Evolutionary conservation across 2,113 vertebrate genomes (phyloP).

Genomic region (Ctenomys sociabilis): DNA sequence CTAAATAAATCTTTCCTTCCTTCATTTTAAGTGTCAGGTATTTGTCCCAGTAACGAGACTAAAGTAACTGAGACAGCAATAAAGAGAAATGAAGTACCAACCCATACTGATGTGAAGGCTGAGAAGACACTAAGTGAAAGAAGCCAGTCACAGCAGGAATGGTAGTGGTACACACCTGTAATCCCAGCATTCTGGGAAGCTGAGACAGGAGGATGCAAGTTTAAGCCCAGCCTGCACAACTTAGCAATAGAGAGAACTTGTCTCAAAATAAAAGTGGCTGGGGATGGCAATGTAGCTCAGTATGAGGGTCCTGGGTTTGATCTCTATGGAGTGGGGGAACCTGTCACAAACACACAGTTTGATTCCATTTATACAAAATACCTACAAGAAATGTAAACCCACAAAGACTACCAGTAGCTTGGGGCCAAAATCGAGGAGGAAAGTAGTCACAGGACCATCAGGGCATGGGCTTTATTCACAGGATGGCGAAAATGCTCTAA

Average conservation of each 20-base stretch:
- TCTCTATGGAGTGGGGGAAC: not conserved
- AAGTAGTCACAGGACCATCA: accelerated
- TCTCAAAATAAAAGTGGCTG: not conserved
- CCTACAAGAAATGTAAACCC: not conserved
- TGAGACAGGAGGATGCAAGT: not conserved
- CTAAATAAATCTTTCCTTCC: too few species aligned
- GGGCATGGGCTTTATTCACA: not conserved
- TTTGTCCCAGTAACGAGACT: too few species aligned
- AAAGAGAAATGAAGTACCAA: not conserved
- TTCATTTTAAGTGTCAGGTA: too few species aligned
- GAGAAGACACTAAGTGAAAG: not conserved
- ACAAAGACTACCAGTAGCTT: not conserved
- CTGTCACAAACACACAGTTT: not conserved
- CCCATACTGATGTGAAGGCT: not conserved
- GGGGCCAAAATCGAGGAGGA: too few species aligned
- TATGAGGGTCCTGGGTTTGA: not conserved
- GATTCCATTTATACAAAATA: not conserved
- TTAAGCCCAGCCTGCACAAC: not conserved
- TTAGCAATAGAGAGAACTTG: not conserved
- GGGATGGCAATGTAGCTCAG: not conserved
- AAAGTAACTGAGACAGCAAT: not conserved
- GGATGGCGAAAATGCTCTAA: not conserved
- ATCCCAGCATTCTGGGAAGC: not conserved
- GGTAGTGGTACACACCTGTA: not conserved
- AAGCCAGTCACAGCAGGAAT: not conserved